These are phyloP conservation scores for Gallinago jamesoni DNA, from an alignment of 2,113 vertebrate genomes.

Conservation along the genomic window DNA sequence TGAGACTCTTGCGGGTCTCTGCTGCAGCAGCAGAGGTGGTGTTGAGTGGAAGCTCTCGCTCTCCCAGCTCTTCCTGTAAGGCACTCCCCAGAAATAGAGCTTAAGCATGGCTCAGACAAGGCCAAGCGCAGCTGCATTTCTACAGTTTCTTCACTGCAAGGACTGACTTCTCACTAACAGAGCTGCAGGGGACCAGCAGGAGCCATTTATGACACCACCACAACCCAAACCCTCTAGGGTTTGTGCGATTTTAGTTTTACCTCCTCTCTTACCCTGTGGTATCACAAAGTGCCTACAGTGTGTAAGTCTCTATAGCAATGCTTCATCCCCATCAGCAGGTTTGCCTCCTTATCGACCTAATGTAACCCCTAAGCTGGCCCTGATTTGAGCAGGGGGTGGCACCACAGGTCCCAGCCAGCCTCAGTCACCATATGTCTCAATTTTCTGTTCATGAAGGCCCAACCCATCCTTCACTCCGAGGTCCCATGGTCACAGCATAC, in stretches of 20 bases:
- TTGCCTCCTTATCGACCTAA: neutral
- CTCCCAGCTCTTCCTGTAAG: neutral
- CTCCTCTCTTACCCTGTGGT: neutral
- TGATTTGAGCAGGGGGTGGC: neutral
- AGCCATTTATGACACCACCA: neutral
- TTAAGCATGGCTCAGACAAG: neutral
- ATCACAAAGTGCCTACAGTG: neutral
- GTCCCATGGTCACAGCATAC: neutral
- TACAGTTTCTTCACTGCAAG: neutral
- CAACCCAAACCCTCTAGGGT: neutral
- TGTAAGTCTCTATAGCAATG: neutral
- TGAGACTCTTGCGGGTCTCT: neutral
- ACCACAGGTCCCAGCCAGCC: neutral
- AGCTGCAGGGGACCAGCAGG: neutral
- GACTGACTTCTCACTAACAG: neutral
- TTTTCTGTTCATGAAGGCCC: neutral
- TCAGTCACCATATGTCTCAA: neutral
- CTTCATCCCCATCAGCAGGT: neutral
- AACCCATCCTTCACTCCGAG: neutral
- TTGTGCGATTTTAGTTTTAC: neutral
- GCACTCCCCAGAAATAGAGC: fast-evolving
- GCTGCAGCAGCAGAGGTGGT: neutral
- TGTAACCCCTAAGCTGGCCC: neutral
- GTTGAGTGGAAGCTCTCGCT: neutral
- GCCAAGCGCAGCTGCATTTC: neutral